These are phyloP conservation scores for Orestias chungarensis DNA, from an alignment of 2,797 vertebrate species.

Conservation along the genomic window DNA sequence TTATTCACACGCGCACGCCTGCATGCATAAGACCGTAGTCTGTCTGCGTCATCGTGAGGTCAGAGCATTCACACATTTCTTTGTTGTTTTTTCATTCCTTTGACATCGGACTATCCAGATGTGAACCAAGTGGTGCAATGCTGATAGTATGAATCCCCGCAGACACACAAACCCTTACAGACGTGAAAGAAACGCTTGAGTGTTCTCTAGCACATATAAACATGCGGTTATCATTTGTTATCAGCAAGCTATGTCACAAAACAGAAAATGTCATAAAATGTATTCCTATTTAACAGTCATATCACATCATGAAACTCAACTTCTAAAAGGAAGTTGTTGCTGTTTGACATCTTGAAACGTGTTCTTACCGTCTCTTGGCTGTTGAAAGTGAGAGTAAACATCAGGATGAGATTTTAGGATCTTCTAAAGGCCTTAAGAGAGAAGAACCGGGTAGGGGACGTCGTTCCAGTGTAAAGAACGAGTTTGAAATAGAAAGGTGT, in stretches of 20 bases:
- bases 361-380: neutral
- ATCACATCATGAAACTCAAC: neutral
- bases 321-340: too few relatives aligned
- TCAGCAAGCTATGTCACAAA: too few relatives aligned
- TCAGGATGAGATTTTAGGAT: neutral
- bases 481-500: too few relatives aligned
- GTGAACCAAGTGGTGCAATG: neutral
- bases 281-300: too few relatives aligned
- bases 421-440: neutral
- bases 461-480: too few relatives aligned
- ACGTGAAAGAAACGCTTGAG: too few relatives aligned
- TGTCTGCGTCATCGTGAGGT: constrained; percentile 1
- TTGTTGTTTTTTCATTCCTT: neutral
- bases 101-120: neutral
- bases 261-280: too few relatives aligned
- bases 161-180: neutral
- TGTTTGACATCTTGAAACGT: neutral
- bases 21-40: neutral
- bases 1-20: constrained; percentile 30
- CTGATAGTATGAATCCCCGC: neutral
- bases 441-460: neutral
- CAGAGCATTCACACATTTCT: neutral
- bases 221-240: neutral
- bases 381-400: neutral
- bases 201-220: neutral